phyloP scores from a whole-genome alignment of 2,797 vertebrate genomes.

The Arrhamphus sclerolepis region DNA sequence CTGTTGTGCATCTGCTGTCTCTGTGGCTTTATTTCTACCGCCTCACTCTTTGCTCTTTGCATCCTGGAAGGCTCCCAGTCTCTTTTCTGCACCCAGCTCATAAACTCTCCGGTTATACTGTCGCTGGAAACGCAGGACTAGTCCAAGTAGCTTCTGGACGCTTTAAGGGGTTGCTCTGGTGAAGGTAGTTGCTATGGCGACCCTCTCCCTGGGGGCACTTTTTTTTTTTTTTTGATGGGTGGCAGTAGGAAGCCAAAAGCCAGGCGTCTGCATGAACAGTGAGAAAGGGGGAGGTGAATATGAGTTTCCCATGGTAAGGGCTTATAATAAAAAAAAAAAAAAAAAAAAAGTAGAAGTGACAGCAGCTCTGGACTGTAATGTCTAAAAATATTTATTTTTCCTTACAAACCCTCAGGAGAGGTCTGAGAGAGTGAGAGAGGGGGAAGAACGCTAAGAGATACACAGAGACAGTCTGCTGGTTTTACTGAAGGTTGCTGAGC shows the following conservation, averaged over 20 bases:
- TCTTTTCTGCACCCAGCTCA: constrained; percentile 20
- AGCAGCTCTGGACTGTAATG: constrained; percentile 69
- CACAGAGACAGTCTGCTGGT: constrained; percentile 38
- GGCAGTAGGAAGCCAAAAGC: constrained; percentile 77
- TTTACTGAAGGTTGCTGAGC: constrained; percentile 46
- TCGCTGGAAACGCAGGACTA: constrained; percentile 46
- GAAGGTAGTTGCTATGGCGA: constrained; percentile 82
- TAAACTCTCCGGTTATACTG: constrained; percentile 54
- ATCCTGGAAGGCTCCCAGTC: constrained; percentile 16
- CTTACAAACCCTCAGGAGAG: constrained; percentile 78
- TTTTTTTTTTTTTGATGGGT: constrained; percentile 68
- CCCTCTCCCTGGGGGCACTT: constrained; percentile 74
- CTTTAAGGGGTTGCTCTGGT: constrained; percentile 75
- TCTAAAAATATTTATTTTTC: constrained; percentile 84
- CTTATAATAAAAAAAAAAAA: constrained; percentile 70
- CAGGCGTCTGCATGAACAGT: constrained; percentile 67
- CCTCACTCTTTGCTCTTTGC: constrained; percentile 12
- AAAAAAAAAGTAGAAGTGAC: constrained; percentile 67
- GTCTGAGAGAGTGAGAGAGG: constrained; percentile 56
- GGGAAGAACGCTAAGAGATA: constrained; percentile 42
- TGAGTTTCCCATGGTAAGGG: constrained; percentile 80
- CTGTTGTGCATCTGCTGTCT: constrained; percentile 54
- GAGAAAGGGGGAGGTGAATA: constrained; percentile 75
- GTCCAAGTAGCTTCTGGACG: constrained; percentile 60
- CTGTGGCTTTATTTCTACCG: constrained; percentile 21